Evolutionary conservation across 2,113 vertebrate species (phyloP).

Genomic region (Tragelaphus scriptus): DNA sequence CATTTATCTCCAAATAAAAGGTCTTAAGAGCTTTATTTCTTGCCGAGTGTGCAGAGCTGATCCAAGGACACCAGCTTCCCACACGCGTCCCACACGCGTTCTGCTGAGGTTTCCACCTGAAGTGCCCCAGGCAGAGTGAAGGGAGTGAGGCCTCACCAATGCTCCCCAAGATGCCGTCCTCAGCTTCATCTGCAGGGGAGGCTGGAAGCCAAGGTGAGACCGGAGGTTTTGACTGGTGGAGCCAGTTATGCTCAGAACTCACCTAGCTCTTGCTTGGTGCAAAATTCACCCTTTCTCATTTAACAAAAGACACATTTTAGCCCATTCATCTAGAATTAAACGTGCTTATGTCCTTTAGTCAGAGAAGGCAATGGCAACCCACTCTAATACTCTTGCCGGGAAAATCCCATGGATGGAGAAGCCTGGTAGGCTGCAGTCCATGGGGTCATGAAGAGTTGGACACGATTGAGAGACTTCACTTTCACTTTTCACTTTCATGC

Average conservation of each 20-base stretch:
- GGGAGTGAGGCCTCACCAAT: rapidly evolving
- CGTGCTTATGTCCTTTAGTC: rapidly evolving
- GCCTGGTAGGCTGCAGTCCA: too few relatives aligned
- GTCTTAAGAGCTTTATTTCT: background rate
- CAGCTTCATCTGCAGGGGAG: too few relatives aligned
- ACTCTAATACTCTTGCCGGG: too few relatives aligned
- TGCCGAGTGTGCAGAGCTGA: too few relatives aligned
- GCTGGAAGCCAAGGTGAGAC: too few relatives aligned
- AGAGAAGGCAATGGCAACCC: too few relatives aligned
- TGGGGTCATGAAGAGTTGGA: too few relatives aligned
- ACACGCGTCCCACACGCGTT: rapidly evolving
- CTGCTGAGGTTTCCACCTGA: background rate
- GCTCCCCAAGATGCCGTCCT: rapidly evolving
- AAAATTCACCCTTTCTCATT: background rate
- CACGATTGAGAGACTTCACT: too few relatives aligned
- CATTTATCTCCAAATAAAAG: background rate
- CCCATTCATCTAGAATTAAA: background rate
- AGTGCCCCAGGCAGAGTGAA: rapidly evolving
- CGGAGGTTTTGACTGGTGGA: background rate
- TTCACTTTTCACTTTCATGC: too few relatives aligned
- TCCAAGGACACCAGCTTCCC: background rate
- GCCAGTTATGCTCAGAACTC: background rate
- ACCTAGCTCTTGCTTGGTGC: background rate
- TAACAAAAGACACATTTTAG: background rate
- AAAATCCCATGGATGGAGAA: too few relatives aligned